Conservation (phyloP, 2,888 invertebrate genomes). For the Synergus umbraculus region DNA sequence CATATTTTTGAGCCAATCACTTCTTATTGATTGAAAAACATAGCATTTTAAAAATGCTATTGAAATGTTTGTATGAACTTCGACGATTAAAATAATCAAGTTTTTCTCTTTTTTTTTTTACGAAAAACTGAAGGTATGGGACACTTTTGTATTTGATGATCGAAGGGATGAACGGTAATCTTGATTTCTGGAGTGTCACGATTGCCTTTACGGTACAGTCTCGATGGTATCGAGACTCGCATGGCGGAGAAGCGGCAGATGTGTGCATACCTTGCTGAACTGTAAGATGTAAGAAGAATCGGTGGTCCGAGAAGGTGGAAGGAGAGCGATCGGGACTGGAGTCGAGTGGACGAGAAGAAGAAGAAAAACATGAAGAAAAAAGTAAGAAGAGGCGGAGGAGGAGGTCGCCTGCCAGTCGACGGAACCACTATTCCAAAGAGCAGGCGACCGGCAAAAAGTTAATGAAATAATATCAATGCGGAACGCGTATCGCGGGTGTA, state of each 20-base stretch:
- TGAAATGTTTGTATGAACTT: background rate
- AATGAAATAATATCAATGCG: slow-evolving; percentile 77
- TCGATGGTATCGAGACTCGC: background rate
- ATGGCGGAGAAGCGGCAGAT: slow-evolving; percentile 10
- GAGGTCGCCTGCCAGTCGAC: slow-evolving; percentile 54
- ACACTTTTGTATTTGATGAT: no score
- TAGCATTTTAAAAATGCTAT: no score
- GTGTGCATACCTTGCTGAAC: slow-evolving; percentile 31
- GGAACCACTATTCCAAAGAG: slow-evolving; percentile 66
- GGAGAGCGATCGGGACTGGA: slow-evolving; percentile 55
- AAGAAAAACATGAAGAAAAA: slow-evolving; percentile 42
- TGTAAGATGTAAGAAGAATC: slow-evolving; percentile 11
- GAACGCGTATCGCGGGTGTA: slow-evolving; percentile 75
- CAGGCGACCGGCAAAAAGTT: slow-evolving; percentile 70
- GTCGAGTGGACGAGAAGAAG: slow-evolving; percentile 27
- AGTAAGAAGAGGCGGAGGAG: slow-evolving; percentile 52
- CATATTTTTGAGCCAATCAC: no score
- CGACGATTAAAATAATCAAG: background rate
- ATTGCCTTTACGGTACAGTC: background rate
- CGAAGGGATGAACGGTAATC: background rate
- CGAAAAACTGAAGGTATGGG: background rate
- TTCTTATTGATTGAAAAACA: no score
- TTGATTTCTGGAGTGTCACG: slow-evolving; percentile 24
- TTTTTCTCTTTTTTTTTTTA: background rate
- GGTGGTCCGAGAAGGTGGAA: slow-evolving; percentile 51